A percentile compares a stretch with the other conserved stretches of the same genome.
Evolutionary conservation across 1,140 invertebrate genomes (phyloP).

Genomic region (Euwallacea fornicatus): DNA sequence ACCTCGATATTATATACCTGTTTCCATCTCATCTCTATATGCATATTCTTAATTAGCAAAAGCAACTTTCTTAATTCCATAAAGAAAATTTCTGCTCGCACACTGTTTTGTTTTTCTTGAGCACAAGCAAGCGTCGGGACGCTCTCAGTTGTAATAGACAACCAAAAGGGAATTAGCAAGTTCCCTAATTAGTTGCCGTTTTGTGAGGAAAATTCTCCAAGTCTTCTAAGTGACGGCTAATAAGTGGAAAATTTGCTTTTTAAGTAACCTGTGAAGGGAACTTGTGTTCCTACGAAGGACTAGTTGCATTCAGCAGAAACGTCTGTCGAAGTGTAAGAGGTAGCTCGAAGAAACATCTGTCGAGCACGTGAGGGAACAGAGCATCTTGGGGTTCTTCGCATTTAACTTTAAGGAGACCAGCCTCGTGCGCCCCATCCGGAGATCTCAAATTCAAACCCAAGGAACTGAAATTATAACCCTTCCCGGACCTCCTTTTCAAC

Average conservation of each 20-base stretch:
- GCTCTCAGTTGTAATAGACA: conserved; percentile 3
- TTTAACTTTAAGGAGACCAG: too few relatives aligned
- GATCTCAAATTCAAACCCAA: too few relatives aligned
- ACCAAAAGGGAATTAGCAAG: conserved; percentile 24
- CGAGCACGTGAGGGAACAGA: not conserved
- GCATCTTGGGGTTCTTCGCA: too few relatives aligned
- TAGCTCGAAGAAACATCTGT: not conserved
- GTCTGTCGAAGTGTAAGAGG: not conserved
- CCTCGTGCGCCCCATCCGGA: too few relatives aligned
- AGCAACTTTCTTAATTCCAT: conserved; percentile 9
- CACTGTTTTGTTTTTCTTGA: conserved; percentile 17
- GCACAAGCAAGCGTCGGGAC: not conserved
- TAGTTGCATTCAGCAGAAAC: not conserved
- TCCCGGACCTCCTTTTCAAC: too few relatives aligned
- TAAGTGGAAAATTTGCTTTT: too few relatives aligned
- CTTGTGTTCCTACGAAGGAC: not conserved
- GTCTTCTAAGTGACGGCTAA: too few relatives aligned
- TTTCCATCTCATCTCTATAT: not conserved
- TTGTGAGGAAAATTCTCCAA: conserved; percentile 10
- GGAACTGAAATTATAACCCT: too few relatives aligned
- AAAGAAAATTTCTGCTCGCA: conserved; percentile 8
- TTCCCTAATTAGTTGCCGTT: conserved; percentile 20
- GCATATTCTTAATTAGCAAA: conserved; percentile 4
- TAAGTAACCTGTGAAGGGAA: conserved; percentile 2
- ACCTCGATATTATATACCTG: too few relatives aligned